Conservation (phyloP, 2,113 vertebrate species). For the Protobothrops flavoviridis region DNA sequence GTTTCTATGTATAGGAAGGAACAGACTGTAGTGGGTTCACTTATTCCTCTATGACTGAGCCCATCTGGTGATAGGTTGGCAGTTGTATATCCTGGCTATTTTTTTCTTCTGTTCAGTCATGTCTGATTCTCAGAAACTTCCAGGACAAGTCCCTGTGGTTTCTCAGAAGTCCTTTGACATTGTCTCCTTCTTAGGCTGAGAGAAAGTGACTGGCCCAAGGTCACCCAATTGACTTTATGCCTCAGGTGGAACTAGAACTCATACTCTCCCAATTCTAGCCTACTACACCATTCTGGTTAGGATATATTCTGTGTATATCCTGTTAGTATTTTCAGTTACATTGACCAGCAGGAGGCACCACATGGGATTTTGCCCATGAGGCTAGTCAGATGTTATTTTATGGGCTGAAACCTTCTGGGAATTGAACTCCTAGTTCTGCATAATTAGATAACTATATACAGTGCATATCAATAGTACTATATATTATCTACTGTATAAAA, state of each 20-base stretch:
- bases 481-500: not conserved
- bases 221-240: not conserved
- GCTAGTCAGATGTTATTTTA: not conserved
- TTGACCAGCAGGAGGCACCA: not conserved
- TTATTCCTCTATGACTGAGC: not conserved
- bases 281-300: not conserved
- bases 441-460: not conserved
- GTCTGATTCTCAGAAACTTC: not conserved
- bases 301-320: not conserved
- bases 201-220: not conserved
- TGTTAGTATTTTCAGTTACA: not conserved
- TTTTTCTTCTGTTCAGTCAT: not conserved
- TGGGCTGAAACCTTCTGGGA: not conserved
- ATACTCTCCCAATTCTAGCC: not conserved
- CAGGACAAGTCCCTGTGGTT: not conserved
- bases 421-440: not conserved
- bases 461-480: not conserved
- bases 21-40: not conserved
- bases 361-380: not conserved
- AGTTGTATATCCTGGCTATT: not conserved
- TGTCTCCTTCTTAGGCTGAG: not conserved
- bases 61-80: not conserved
- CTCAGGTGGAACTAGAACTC: not conserved
- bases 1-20: not conserved
- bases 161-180: not conserved